These are phyloP conservation scores for Sternotherus odoratus DNA, from an alignment of 2,797 vertebrate genomes.

Conservation along the genomic window DNA sequence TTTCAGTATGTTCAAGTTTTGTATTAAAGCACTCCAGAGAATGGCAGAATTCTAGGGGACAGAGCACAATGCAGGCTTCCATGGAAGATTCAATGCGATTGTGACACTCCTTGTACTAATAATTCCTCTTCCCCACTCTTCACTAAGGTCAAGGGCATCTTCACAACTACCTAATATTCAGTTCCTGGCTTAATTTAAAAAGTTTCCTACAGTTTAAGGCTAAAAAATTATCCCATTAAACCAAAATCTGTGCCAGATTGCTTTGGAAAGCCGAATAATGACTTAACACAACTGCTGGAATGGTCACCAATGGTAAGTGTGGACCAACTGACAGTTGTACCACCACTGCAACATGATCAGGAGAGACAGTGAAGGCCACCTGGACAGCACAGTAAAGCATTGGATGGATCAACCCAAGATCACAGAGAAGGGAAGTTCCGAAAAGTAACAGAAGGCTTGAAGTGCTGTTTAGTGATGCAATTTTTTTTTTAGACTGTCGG, in stretches of 20 bases:
- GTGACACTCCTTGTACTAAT: not conserved
- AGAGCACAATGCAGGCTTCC: not conserved
- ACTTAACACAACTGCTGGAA: not conserved
- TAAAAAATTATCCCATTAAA: not conserved
- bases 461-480: not conserved
- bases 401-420: not conserved
- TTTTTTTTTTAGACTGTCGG: too few relatives aligned
- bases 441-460: not conserved
- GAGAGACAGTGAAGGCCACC: not conserved
- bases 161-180: not conserved
- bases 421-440: not conserved
- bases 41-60: not conserved
- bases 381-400: not conserved
- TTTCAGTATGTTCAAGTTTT: not conserved
- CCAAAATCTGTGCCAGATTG: not conserved
- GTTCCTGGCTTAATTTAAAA: slow-evolving; percentile 14
- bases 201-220: not conserved
- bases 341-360: not conserved
- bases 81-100: not conserved
- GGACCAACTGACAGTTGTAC: not conserved
- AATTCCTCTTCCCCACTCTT: not conserved
- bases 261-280: not conserved
- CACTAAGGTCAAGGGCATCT: not conserved
- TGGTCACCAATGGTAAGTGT: not conserved
- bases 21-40: not conserved